Percentiles rank a stretch among this genome's conserved stretches.
These are phyloP conservation scores for Mamestra brassicae DNA, from an alignment of 2,888 invertebrate genomes.

Conservation along the genomic window DNA sequence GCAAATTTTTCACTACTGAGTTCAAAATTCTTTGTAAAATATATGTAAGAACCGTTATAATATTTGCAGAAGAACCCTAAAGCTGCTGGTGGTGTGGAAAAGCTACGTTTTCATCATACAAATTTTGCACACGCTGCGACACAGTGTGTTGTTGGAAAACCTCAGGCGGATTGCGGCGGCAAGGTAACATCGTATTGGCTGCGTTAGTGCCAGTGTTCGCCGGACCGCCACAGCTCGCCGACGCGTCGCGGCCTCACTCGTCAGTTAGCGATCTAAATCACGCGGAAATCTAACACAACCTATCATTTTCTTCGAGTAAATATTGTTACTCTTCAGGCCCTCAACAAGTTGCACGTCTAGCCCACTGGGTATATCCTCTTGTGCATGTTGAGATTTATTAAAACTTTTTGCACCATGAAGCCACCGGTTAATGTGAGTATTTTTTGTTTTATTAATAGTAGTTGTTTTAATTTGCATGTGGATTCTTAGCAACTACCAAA, in stretches of 20 bases:
- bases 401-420: slow-evolving; percentile 85
- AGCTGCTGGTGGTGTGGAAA: background rate
- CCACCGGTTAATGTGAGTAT: slow-evolving; percentile 87
- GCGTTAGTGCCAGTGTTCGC: slow-evolving; percentile 86
- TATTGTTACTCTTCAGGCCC: slow-evolving; percentile 21
- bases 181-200: slow-evolving; percentile 65
- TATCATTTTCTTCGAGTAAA: slow-evolving; percentile 44
- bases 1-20: background rate
- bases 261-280: slow-evolving; percentile 70
- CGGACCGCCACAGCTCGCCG: slow-evolving; percentile 75
- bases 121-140: slow-evolving; percentile 19
- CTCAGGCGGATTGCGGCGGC: slow-evolving; percentile 50
- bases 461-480: slow-evolving; percentile 9
- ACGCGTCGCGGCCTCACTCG: slow-evolving; percentile 81
- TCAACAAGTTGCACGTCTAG: slow-evolving; percentile 23
- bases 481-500: slow-evolving; percentile 6
- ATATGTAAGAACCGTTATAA: background rate
- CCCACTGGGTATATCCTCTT: slow-evolving; percentile 16
- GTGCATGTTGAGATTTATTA: slow-evolving; percentile 83
- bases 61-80: slow-evolving; percentile 4
- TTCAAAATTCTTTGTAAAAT: background rate
- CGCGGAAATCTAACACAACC: slow-evolving; percentile 62
- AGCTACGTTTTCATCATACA: slow-evolving; percentile 13
- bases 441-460: slow-evolving; percentile 26
- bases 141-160: slow-evolving; percentile 62